Percentiles rank a stretch among this genome's conserved stretches.
These are phyloP conservation scores for Chaetophractus vellerosus DNA, from an alignment of 2,797 vertebrate genomes.

Conservation along the genomic window DNA sequence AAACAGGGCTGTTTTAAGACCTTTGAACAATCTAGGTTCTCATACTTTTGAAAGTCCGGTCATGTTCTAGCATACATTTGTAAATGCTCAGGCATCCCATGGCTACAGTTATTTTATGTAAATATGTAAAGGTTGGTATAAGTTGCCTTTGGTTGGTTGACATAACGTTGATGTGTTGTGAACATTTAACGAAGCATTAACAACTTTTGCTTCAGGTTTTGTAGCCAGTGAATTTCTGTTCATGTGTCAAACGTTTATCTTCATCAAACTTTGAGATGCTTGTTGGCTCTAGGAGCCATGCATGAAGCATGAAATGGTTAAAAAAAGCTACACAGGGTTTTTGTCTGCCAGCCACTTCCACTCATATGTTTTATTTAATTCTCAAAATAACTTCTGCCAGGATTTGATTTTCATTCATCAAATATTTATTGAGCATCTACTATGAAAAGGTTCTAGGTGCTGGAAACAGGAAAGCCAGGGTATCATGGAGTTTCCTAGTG, in stretches of 20 bases:
- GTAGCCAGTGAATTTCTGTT: background rate
- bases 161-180: background rate
- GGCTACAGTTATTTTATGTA: conserved; percentile 9
- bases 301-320: background rate
- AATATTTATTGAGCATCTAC: background rate
- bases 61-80: background rate
- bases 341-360: background rate
- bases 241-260: background rate
- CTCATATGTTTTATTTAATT: background rate
- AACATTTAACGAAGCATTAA: background rate
- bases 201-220: background rate
- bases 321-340: background rate
- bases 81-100: background rate
- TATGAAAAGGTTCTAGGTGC: background rate
- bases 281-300: background rate
- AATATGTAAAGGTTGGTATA: background rate
- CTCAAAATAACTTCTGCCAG: background rate
- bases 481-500: background rate
- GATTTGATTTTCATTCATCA: background rate
- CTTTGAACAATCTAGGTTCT: background rate
- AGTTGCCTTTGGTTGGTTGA: background rate
- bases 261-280: background rate
- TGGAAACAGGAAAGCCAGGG: background rate
- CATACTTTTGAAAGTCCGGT: background rate
- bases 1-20: background rate